These are phyloP conservation scores for Lepidothrix coronata DNA, from an alignment of 2,113 vertebrate genomes.

Conservation along the genomic window DNA sequence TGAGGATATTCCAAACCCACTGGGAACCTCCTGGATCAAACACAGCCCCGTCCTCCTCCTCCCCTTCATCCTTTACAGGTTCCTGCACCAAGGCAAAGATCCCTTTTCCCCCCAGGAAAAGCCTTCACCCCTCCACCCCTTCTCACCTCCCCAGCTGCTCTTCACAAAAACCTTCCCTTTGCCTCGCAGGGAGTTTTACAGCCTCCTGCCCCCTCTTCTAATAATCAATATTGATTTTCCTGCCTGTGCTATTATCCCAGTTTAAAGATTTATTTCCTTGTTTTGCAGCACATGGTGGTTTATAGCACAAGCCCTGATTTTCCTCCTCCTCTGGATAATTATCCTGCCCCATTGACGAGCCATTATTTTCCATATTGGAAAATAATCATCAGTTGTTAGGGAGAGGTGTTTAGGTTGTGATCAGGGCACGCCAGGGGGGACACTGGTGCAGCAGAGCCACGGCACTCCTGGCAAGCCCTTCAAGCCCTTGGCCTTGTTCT, in stretches of 20 bases:
- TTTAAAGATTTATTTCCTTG: constrained; percentile 58
- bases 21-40: background rate
- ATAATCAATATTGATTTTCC: constrained; percentile 78
- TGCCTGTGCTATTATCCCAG: constrained; percentile 47
- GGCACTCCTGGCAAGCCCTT: background rate
- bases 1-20: background rate
- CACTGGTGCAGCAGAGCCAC: background rate
- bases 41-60: background rate
- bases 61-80: background rate
- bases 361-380: constrained; percentile 14
- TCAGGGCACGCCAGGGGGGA: accelerated
- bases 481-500: background rate
- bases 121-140: accelerated
- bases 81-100: accelerated
- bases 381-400: constrained; percentile 43
- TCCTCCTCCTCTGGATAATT: constrained; percentile 39
- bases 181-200: constrained; percentile 18
- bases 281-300: background rate
- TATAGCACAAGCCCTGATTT: background rate
- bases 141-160: background rate
- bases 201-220: constrained; percentile 40
- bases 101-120: accelerated
- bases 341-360: background rate
- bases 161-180: background rate
- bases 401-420: accelerated